A percentile compares a stretch with the other conserved stretches of the same genome.
These are phyloP conservation scores for Eurypyga helias DNA, from an alignment of 2,113 vertebrate species.

Conservation along the genomic window DNA sequence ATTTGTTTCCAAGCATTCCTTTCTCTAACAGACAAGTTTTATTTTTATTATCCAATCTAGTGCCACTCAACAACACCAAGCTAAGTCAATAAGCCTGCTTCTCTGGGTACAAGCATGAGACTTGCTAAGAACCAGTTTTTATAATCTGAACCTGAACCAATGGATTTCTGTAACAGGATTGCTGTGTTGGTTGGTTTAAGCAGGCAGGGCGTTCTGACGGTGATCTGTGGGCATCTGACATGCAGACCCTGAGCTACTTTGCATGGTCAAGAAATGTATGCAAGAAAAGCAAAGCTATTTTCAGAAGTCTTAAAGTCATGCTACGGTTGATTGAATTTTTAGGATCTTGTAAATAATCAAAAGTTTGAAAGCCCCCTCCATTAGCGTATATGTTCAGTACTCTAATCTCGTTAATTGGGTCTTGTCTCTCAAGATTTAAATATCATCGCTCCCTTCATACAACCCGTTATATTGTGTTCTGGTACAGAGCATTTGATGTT, in stretches of 20 bases:
- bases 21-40: background rate
- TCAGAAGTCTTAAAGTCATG: background rate
- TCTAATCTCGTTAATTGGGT: background rate
- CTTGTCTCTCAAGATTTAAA: background rate
- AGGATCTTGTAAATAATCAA: background rate
- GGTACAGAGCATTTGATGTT: background rate
- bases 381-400: background rate
- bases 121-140: background rate
- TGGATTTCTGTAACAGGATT: background rate
- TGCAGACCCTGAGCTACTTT: background rate
- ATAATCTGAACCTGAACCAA: background rate
- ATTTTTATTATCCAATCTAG: background rate
- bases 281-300: background rate
- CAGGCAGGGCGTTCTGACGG: background rate
- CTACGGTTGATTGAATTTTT: background rate
- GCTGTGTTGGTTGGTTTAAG: background rate
- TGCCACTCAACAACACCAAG: background rate
- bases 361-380: background rate
- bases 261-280: background rate
- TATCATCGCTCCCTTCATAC: accelerated
- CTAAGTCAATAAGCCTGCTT: background rate
- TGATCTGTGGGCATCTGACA: background rate
- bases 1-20: background rate
- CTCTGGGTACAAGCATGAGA: background rate
- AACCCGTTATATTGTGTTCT: background rate